A percentile compares a stretch with the other conserved stretches of the same genome.
Conservation (phyloP, 1,140 invertebrate species). For the Heterodera carotae region DNA sequence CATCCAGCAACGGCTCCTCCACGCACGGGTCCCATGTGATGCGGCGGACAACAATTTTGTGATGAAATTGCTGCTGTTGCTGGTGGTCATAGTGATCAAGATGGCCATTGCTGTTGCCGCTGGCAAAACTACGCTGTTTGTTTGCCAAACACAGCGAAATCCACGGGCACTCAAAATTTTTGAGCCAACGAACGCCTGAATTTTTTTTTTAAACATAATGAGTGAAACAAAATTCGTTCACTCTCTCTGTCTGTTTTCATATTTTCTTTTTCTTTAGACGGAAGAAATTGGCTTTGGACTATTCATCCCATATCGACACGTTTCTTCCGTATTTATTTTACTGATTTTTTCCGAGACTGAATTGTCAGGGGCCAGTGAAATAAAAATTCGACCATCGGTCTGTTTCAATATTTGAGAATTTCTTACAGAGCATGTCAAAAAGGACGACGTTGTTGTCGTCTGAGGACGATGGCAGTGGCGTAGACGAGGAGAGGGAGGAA, state of each 20-base stretch:
- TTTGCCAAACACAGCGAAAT: conserved; percentile 49
- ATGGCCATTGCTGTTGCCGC: background rate
- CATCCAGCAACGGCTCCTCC: conserved; percentile 53
- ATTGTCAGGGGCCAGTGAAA: no score
- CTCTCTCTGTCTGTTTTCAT: no score
- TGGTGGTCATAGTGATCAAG: background rate
- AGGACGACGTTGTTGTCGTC: conserved; percentile 5
- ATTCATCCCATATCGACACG: no score
- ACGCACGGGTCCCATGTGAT: conserved; percentile 55
- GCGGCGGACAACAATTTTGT: conserved; percentile 45
- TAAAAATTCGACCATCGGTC: no score
- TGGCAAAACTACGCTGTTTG: background rate
- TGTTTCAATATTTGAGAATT: background rate
- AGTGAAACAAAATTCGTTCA: no score
- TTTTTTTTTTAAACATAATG: no score
- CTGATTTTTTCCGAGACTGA: no score
- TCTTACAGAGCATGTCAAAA: conserved; percentile 43
- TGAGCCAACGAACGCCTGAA: conserved; percentile 53
- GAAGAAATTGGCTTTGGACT: background rate
- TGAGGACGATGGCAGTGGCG: no score
- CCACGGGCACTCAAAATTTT: conserved; percentile 54
- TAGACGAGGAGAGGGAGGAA: background rate
- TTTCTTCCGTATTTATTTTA: no score
- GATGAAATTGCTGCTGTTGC: conserved; percentile 9
- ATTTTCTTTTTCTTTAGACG: conserved; percentile 13